Evolutionary conservation across 2,113 vertebrate species (phyloP).

Genomic region (Peromyscus californicus): DNA sequence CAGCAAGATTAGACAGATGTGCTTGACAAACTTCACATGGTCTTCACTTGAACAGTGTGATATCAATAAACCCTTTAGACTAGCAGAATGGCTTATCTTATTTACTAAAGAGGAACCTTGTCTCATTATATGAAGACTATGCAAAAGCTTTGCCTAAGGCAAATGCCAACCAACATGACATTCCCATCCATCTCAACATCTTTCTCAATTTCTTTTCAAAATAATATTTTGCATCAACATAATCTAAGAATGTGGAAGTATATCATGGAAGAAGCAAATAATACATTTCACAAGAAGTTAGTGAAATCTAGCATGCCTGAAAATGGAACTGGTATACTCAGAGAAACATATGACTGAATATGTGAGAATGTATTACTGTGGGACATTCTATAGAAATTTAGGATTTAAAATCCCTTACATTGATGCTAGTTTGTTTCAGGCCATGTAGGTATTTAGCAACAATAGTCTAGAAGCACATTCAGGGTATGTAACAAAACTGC

Average conservation of each 20-base stretch:
- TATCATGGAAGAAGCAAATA: background rate
- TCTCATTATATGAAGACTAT: background rate
- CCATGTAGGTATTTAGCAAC: background rate
- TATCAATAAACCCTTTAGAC: background rate
- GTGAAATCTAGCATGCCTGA: rapidly evolving
- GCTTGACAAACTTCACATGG: background rate
- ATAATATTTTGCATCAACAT: background rate
- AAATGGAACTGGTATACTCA: background rate
- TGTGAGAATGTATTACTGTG: background rate
- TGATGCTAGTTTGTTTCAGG: background rate
- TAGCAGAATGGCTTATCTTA: background rate
- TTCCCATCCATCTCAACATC: background rate
- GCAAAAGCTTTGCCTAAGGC: background rate
- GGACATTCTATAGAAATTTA: background rate
- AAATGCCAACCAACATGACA: background rate
- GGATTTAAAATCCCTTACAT: background rate
- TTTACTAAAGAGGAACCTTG: background rate
- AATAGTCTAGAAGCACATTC: background rate
- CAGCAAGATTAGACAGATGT: no score
- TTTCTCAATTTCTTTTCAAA: background rate
- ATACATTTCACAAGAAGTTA: background rate
- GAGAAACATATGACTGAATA: background rate
- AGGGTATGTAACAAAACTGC: background rate
- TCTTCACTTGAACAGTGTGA: background rate
- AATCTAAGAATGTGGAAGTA: background rate